Evolutionary conservation across 2,888 invertebrate species (phyloP).

Genomic region (Willowsia nigromaculata): DNA sequence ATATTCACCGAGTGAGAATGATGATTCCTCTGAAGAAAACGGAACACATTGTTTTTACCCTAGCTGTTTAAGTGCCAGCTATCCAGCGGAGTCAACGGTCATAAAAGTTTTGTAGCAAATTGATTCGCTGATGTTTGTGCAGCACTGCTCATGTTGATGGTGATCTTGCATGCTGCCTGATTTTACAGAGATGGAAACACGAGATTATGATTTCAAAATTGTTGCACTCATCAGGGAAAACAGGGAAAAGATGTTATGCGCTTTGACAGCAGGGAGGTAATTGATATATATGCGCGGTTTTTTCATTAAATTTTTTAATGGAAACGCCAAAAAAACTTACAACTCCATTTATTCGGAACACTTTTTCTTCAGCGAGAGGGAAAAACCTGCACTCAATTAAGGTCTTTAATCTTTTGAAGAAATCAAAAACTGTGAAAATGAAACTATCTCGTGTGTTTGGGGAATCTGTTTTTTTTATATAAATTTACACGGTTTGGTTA

Average conservation of each 20-base stretch:
- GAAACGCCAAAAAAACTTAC: slow-evolving; percentile 21
- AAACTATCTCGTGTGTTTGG: background rate
- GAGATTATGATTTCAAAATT: slow-evolving; percentile 38
- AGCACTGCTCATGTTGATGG: background rate
- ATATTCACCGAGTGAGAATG: slow-evolving; percentile 33
- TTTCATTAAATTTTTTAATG: slow-evolving; percentile 36
- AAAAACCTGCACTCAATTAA: slow-evolving; percentile 43
- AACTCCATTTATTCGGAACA: slow-evolving; percentile 41
- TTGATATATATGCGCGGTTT: slow-evolving; percentile 36
- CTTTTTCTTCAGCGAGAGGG: background rate
- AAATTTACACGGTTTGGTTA: slow-evolving; percentile 42
- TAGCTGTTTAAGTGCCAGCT: background rate
- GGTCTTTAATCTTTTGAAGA: slow-evolving; percentile 39
- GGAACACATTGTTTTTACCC: background rate
- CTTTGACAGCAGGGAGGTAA: slow-evolving; percentile 50
- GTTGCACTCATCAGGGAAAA: slow-evolving; percentile 11
- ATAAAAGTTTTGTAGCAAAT: slow-evolving; percentile 47
- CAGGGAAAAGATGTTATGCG: slow-evolving; percentile 10
- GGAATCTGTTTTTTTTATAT: background rate
- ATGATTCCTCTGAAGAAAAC: slow-evolving; percentile 9
- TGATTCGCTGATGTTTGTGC: slow-evolving; percentile 47
- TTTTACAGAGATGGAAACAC: background rate
- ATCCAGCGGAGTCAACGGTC: slow-evolving; percentile 35
- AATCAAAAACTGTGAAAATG: slow-evolving; percentile 57
- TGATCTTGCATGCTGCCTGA: background rate